phyloP scores from a whole-genome alignment of 2,888 invertebrate species.

The Diaperis boleti region DNA sequence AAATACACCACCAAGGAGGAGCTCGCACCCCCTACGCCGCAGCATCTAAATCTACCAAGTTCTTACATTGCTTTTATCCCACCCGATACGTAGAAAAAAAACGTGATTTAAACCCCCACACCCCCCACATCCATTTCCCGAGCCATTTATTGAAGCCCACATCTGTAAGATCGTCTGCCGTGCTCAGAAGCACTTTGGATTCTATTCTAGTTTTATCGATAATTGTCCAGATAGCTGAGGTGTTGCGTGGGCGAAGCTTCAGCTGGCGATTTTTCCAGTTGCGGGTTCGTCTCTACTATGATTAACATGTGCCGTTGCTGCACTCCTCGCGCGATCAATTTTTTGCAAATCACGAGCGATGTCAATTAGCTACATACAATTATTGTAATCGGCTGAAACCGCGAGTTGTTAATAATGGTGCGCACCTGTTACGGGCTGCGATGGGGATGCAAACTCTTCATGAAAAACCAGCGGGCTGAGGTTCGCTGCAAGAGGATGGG shows the following conservation, averaged over 20 bases:
- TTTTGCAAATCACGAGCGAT: no score
- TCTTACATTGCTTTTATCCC: no score
- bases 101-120: no score
- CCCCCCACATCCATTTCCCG: no score
- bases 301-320: constrained; percentile 22
- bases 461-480: constrained; percentile 24
- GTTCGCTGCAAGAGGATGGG: constrained; percentile 11
- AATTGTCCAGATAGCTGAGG: constrained; percentile 39
- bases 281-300: constrained; percentile 24
- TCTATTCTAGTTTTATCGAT: constrained; percentile 41
- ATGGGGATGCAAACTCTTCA: constrained; percentile 45
- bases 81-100: no score
- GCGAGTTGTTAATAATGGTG: constrained; percentile 45
- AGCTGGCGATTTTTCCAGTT: constrained; percentile 39
- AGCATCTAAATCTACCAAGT: no score
- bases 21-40: no score
- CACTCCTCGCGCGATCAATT: constrained; percentile 9
- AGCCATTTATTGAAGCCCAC: not conserved
- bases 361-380: no score
- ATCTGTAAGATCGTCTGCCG: constrained; percentile 18
- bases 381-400: no score
- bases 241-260: constrained; percentile 39
- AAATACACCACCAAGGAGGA: no score
- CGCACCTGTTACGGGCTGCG: constrained; percentile 46
- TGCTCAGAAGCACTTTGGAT: constrained; percentile 26